Evolutionary conservation across 2,797 vertebrate genomes (phyloP), one percentile per base, ranked within the genome.

Genomic region (Sylvia borin): DNA sequence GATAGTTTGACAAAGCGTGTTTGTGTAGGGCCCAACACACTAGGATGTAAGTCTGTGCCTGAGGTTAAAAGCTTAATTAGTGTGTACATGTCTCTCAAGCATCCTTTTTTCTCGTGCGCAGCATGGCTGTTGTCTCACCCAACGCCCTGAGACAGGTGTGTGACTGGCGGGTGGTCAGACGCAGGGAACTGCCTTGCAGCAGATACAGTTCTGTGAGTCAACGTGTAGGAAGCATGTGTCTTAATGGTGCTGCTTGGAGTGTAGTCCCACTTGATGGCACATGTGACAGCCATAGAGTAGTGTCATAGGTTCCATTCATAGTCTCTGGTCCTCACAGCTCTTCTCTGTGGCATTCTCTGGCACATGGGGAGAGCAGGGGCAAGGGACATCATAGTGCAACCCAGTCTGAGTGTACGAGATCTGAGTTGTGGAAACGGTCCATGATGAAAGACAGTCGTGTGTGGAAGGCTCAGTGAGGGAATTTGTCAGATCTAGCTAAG

Each of bases 211-310:
- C 15, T 15, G 61, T 60, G 51, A 51, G 15, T 13, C 60, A 20
- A 0, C 0, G 0, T 31, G 7, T 54, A 34, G 53, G 16, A 53
- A 82, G 4, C 1, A 1, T 8, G 12, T 32, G 47, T 50, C 79
- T 38, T 22, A 27, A 10, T 25, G 24, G 34, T 68, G 36, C 36
- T 89, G 16, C 68, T 89, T 16, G 32, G 22, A 42, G 50, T 3
- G 14, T 9, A 27, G 40, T 34, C 42, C 64, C 45, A 10, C 31
- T 36, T 55, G 50, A 31, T 55, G 47, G 7, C 34, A 53, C 9
- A 0, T 5, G n/a, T 47, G 60, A 54, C 55, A 60, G 27, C 31
- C 67, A 14, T 4, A 16, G 38, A 13, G 24, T 18, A 53, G 24
- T 16, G 53, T 11, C n/a, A 24, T 0, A 21, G 9, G 29, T 72